A percentile compares a stretch with the other conserved stretches of the same genome.
Conservation (phyloP, 2,797 vertebrate genomes). For the Schizopygopsis pylzovi region DNA sequence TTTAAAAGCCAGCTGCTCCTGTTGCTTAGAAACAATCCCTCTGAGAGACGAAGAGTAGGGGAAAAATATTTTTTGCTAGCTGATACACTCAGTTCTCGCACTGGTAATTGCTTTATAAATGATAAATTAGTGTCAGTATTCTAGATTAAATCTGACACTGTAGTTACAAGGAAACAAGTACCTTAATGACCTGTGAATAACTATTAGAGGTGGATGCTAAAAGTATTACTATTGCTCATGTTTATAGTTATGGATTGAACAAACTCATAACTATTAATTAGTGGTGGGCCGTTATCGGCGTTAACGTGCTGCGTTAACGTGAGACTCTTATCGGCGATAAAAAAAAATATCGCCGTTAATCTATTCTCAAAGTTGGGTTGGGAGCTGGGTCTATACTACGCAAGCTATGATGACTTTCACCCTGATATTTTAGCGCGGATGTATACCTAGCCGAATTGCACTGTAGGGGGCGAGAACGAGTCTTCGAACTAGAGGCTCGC, state of each 20-base stretch:
- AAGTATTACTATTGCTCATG: not conserved
- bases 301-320: too few species aligned
- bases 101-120: slow-evolving; percentile 20
- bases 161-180: not conserved
- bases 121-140: slow-evolving; percentile 8
- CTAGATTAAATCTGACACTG: slow-evolving; percentile 8
- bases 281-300: too few species aligned
- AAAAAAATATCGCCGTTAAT: too few species aligned
- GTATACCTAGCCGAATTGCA: too few species aligned
- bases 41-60: not conserved
- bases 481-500: too few species aligned
- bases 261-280: not conserved
- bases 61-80: slow-evolving; percentile 7
- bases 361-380: too few species aligned
- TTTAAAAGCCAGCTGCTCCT: slow-evolving; percentile 58
- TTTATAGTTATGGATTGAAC: not conserved
- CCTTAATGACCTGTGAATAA: not conserved
- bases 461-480: too few species aligned
- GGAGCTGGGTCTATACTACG: too few species aligned
- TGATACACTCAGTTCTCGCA: not conserved
- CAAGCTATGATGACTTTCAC: too few species aligned
- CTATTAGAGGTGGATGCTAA: not conserved
- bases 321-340: too few species aligned
- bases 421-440: too few species aligned
- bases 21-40: slow-evolving; percentile 55